These are phyloP conservation scores for Zingel zingel DNA, from an alignment of 2,113 vertebrate genomes.

Conservation along the genomic window DNA sequence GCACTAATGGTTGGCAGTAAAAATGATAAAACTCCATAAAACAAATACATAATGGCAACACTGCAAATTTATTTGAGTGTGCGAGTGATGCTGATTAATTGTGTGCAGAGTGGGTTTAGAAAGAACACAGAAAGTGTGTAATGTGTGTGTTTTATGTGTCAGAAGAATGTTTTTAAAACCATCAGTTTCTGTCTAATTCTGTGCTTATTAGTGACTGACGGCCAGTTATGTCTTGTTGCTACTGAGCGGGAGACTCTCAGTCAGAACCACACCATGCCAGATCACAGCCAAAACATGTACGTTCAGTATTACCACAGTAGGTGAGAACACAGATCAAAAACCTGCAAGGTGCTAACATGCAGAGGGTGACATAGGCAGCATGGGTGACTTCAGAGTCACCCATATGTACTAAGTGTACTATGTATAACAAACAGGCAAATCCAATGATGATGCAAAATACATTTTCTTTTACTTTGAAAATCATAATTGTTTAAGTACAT, in stretches of 20 bases:
- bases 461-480: neutral
- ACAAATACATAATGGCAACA: conserved; percentile 50
- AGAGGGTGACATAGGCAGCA: conserved; percentile 23
- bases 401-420: neutral
- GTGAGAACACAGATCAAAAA: conserved; percentile 50
- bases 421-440: neutral
- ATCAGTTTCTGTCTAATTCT: conserved; percentile 27
- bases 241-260: conserved; percentile 7
- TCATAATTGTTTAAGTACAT: neutral
- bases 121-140: conserved; percentile 18
- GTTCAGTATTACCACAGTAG: conserved; percentile 43
- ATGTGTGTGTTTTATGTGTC: conserved; percentile 17
- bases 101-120: neutral
- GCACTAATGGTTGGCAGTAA: conserved; percentile 54
- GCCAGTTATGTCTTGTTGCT: conserved; percentile 42
- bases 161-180: conserved; percentile 40
- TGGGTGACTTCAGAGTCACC: neutral
- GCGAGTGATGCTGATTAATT: conserved; percentile 10
- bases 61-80: conserved; percentile 40
- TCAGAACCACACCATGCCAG: conserved; percentile 21
- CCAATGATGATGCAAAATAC: neutral
- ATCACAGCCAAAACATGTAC: conserved; percentile 50
- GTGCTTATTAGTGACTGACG: conserved; percentile 56
- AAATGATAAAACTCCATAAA: conserved; percentile 69
- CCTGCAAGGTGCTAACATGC: conserved; percentile 44